These are phyloP conservation scores for Acholoe squamosa DNA, from an alignment of 2,888 invertebrate genomes.

Conservation along the genomic window DNA sequence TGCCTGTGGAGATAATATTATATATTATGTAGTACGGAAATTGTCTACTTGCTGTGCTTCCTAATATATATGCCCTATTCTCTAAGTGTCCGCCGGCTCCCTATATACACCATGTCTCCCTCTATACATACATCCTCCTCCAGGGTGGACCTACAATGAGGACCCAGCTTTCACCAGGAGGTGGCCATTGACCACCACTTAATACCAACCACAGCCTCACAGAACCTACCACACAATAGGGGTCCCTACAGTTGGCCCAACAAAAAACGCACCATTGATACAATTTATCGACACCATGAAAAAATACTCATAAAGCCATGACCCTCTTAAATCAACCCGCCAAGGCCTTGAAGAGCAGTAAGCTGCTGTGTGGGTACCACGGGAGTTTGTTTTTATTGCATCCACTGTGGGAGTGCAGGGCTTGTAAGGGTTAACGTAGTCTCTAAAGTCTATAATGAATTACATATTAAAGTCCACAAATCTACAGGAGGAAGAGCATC, in stretches of 20 bases:
- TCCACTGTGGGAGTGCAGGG: background rate
- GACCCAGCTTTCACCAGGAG: too few species aligned
- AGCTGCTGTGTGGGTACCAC: background rate
- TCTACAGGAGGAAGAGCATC: background rate
- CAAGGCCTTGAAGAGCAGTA: background rate
- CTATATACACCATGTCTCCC: too few species aligned
- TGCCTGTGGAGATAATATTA: too few species aligned
- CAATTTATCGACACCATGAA: background rate
- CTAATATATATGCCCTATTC: too few species aligned
- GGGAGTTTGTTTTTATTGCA: background rate
- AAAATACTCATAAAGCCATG: background rate
- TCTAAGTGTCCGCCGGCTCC: too few species aligned
- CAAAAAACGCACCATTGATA: background rate
- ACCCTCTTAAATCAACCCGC: background rate
- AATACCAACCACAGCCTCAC: background rate
- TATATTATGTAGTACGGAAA: too few species aligned
- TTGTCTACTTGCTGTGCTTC: too few species aligned
- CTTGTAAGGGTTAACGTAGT: conserved; percentile 1
- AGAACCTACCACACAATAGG: background rate
- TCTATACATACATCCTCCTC: too few species aligned
- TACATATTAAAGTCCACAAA: background rate
- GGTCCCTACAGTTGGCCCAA: background rate
- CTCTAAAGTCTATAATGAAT: background rate
- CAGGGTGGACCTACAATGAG: too few species aligned
- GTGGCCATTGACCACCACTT: background rate